phyloP scores from a whole-genome alignment of 2,888 invertebrate genomes.

The Carpatolechia fugitivella region DNA sequence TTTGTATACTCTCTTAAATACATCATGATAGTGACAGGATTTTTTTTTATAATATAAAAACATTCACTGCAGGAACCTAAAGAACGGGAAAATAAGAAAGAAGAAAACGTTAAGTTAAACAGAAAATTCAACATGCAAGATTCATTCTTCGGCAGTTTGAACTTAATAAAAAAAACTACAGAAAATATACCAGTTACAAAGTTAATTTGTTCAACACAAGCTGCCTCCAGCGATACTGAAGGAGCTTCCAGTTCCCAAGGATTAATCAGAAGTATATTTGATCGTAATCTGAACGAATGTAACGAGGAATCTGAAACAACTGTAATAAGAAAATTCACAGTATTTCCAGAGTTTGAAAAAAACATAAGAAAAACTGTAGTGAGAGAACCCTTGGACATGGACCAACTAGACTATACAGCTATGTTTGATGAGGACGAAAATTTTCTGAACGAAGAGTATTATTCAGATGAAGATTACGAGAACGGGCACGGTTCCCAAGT shows the following conservation, averaged over 20 bases:
- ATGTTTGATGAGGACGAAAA: slow-evolving; percentile 23
- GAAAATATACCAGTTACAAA: neutral
- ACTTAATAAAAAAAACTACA: slow-evolving; percentile 24
- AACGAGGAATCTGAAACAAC: slow-evolving; percentile 20
- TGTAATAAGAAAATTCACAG: slow-evolving; percentile 43
- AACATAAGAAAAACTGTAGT: slow-evolving; percentile 17
- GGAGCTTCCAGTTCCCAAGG: neutral
- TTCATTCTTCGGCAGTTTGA: slow-evolving; percentile 26
- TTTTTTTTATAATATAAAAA: neutral
- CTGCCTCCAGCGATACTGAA: neutral
- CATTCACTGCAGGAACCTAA: neutral
- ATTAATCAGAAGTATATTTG: neutral
- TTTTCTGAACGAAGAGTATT: slow-evolving; percentile 24
- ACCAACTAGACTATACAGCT: slow-evolving; percentile 17
- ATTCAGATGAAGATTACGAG: neutral
- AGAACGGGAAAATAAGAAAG: neutral
- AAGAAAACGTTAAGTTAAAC: slow-evolving; percentile 15
- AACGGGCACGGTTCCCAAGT: neutral
- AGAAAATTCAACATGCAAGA: slow-evolving; percentile 22
- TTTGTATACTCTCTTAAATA: no score
- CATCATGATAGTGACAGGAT: no score
- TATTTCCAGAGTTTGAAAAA: slow-evolving; percentile 38
- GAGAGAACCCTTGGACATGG: slow-evolving; percentile 13
- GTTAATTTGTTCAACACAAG: neutral
- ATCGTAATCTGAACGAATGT: neutral